Evolutionary conservation across 2,113 vertebrate species (phyloP).

Genomic region (Elephas maximus): DNA sequence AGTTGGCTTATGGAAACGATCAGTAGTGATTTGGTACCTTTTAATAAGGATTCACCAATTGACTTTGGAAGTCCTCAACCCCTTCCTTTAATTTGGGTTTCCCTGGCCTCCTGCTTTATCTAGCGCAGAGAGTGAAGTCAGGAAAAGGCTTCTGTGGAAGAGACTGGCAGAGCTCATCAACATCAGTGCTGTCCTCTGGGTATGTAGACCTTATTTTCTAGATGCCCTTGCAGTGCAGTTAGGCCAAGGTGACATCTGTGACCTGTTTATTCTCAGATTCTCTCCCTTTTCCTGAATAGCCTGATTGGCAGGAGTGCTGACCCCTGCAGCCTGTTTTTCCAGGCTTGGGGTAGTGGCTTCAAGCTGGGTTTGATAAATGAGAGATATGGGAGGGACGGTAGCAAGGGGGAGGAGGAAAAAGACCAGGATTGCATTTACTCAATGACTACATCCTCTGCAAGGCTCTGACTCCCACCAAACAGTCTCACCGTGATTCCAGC

Average conservation of each 20-base stretch:
- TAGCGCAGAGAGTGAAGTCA: neutral
- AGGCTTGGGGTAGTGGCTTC: neutral
- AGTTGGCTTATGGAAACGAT: neutral
- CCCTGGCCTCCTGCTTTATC: neutral
- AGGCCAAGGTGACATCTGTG: neutral
- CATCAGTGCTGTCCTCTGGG: neutral
- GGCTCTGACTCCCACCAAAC: neutral
- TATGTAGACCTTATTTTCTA: neutral
- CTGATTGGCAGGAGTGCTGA: neutral
- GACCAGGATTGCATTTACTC: neutral
- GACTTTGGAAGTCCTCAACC: neutral
- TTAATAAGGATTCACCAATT: neutral
- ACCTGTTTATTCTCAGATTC: neutral
- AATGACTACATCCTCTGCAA: neutral
- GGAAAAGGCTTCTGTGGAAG: neutral
- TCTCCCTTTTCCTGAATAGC: neutral
- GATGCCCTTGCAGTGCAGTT: neutral
- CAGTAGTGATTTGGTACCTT: neutral
- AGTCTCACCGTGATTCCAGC: neutral
- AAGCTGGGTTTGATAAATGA: conserved; percentile 4
- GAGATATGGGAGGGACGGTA: neutral
- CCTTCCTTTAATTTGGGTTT: neutral
- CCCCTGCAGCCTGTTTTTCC: neutral
- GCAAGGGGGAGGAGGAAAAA: neutral
- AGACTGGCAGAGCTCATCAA: neutral